Evolutionary conservation across 2,888 invertebrate genomes (phyloP).

Genomic region (Steromphala cineraria): DNA sequence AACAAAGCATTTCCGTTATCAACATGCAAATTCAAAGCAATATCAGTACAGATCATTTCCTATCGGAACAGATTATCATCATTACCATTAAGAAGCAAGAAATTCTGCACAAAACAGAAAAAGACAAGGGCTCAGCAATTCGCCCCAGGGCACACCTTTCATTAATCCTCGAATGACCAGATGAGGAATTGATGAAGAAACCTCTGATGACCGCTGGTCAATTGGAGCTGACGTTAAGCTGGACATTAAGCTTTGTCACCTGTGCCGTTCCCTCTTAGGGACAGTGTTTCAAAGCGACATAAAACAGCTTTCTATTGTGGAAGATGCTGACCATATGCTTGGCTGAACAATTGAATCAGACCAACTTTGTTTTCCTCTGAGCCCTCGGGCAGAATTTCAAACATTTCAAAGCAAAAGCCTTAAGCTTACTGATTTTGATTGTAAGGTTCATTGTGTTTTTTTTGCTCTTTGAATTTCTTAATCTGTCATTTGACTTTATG

Average conservation of each 20-base stretch:
- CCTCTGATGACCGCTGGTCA: neutral
- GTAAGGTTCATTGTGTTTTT: too few species aligned
- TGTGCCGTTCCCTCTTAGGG: neutral
- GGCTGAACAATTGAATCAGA: neutral
- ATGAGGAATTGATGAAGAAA: neutral
- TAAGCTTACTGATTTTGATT: neutral
- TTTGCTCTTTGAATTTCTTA: too few species aligned
- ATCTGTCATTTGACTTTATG: too few species aligned
- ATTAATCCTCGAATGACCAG: neutral
- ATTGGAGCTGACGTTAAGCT: neutral
- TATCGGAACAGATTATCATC: too few species aligned
- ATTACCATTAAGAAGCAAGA: neutral
- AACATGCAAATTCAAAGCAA: too few species aligned
- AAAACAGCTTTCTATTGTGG: neutral
- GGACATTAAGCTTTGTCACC: constrained; percentile 2
- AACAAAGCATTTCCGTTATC: too few species aligned
- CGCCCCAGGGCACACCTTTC: constrained; percentile 16
- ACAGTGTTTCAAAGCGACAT: neutral
- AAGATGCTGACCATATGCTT: neutral
- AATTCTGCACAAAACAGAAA: neutral
- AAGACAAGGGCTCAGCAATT: constrained; percentile 1
- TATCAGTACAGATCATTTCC: too few species aligned
- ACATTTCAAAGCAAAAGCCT: constrained; percentile 1
- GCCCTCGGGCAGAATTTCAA: constrained; percentile 1
- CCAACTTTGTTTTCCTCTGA: neutral